A percentile compares a stretch with the other conserved stretches of the same genome.
Evolutionary conservation across 2,888 invertebrate genomes (phyloP).

Genomic region (Zele albiditarsus): DNA sequence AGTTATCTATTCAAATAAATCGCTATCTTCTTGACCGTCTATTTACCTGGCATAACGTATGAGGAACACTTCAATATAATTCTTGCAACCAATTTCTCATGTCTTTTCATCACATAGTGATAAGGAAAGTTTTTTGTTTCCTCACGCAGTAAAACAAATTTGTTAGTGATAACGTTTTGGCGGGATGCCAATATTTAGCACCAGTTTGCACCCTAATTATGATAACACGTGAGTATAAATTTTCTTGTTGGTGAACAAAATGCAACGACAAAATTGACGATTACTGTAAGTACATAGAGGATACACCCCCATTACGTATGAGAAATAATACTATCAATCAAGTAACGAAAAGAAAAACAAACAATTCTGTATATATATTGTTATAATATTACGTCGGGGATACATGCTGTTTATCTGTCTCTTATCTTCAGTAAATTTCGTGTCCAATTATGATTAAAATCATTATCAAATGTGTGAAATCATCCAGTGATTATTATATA

Average conservation of each 20-base stretch:
- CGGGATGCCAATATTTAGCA: background rate
- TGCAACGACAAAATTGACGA: background rate
- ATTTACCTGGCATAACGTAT: too few species aligned
- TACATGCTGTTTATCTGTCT: background rate
- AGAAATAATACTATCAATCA: background rate
- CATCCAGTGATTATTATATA: background rate
- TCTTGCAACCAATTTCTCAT: too few species aligned
- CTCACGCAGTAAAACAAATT: too few species aligned
- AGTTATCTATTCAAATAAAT: too few species aligned
- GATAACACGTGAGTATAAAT: background rate
- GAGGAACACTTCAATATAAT: too few species aligned
- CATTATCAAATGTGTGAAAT: constrained; percentile 5
- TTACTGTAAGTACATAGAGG: constrained; percentile 1
- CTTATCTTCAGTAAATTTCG: constrained; percentile 1
- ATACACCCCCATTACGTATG: background rate
- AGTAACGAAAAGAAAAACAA: background rate
- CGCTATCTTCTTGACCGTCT: too few species aligned
- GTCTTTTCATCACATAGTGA: too few species aligned
- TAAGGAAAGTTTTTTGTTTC: too few species aligned
- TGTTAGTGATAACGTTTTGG: background rate
- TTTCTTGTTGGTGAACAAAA: background rate
- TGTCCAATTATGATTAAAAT: background rate
- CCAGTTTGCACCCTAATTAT: background rate
- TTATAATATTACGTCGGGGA: background rate
- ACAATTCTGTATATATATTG: too few species aligned